Evolutionary conservation across 2,797 vertebrate species (phyloP).

Genomic region (Oceanodroma leucorhoa): DNA sequence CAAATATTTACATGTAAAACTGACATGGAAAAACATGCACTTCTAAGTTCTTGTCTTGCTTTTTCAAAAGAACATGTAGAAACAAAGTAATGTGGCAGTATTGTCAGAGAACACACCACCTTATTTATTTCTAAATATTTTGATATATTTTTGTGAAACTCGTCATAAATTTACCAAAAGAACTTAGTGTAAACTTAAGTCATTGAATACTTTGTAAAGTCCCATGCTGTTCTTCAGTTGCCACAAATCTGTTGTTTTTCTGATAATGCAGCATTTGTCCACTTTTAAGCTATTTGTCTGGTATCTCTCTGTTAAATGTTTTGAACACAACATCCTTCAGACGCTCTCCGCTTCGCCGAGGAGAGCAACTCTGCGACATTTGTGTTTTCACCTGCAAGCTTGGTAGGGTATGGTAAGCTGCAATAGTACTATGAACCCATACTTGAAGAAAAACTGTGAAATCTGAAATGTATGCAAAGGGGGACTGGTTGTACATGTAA

Average conservation of each 20-base stretch:
- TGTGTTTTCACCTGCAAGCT: background rate
- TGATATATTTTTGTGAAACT: background rate
- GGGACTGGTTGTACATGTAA: background rate
- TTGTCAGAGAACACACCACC: background rate
- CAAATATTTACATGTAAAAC: background rate
- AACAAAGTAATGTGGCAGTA: background rate
- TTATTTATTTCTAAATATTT: background rate
- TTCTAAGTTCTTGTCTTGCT: background rate
- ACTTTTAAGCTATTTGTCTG: background rate
- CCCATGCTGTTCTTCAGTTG: background rate
- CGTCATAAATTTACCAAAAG: background rate
- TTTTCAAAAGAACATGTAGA: background rate
- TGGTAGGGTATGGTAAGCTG: background rate
- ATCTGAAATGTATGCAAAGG: background rate
- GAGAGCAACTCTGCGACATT: background rate
- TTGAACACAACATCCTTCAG: background rate
- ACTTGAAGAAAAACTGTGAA: constrained; percentile 52
- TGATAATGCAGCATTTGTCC: background rate
- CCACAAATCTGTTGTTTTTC: background rate
- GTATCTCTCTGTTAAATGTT: background rate
- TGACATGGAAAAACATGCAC: background rate
- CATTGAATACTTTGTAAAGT: background rate
- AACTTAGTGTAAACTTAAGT: background rate
- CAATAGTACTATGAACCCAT: background rate
- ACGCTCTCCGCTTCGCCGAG: background rate